These are phyloP conservation scores for Phalera bucephala DNA, from an alignment of 2,888 invertebrate species.

Conservation along the genomic window DNA sequence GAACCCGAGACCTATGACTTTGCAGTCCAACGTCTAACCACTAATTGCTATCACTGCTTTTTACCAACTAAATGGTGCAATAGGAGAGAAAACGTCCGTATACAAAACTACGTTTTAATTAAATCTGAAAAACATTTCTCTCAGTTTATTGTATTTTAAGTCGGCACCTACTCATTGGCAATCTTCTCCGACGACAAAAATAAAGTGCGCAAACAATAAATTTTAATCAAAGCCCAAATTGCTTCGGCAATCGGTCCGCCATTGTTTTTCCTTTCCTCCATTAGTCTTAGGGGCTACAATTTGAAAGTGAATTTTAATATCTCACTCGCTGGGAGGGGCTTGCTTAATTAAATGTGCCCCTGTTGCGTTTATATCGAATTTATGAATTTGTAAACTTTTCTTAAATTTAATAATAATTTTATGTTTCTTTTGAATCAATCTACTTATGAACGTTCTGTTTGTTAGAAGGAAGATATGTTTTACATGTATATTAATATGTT, in stretches of 20 bases:
- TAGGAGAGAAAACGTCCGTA: too few relatives aligned
- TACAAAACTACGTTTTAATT: too few relatives aligned
- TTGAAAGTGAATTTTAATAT: slow-evolving; percentile 49
- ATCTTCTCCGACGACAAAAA: slow-evolving; percentile 43
- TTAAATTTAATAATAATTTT: background rate
- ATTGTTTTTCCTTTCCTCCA: slow-evolving; percentile 50
- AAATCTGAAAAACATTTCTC: background rate
- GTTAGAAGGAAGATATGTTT: too few relatives aligned
- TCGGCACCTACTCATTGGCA: background rate
- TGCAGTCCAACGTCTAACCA: too few relatives aligned
- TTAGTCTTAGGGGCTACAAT: slow-evolving; percentile 45
- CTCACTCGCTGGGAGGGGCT: slow-evolving; percentile 25
- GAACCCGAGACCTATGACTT: too few relatives aligned
- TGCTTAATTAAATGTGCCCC: background rate
- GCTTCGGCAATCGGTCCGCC: slow-evolving; percentile 47
- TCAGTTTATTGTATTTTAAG: background rate
- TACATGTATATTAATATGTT: too few relatives aligned
- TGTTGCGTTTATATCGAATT: background rate
- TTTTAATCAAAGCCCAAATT: slow-evolving; percentile 68
- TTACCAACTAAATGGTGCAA: too few relatives aligned
- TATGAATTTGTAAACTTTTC: slow-evolving; percentile 1
- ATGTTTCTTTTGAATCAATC: background rate
- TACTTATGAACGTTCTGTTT: too few relatives aligned
- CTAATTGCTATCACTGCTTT: too few relatives aligned
- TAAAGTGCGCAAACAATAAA: slow-evolving; percentile 60